These are phyloP conservation scores for Agrotis clavis DNA, from an alignment of 2,888 invertebrate species.

Conservation along the genomic window DNA sequence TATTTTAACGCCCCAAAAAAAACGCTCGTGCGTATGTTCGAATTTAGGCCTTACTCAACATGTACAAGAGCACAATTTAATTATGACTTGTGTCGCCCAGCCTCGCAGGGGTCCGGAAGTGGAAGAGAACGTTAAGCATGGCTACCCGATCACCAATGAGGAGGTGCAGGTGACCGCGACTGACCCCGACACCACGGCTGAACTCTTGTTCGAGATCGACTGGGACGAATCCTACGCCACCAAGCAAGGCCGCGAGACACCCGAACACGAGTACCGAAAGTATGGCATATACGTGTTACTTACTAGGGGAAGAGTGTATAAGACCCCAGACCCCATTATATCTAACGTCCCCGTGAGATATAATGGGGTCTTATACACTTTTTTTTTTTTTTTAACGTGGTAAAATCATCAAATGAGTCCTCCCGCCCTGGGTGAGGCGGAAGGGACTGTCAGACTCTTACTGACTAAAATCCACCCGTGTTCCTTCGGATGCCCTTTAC, in stretches of 20 bases:
- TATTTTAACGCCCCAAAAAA: too few relatives aligned
- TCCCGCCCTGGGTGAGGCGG: too few relatives aligned
- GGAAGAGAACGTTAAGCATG: constrained; percentile 89
- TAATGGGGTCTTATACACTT: too few relatives aligned
- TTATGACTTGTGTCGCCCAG: constrained; percentile 69
- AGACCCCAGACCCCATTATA: too few relatives aligned
- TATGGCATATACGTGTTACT: constrained; percentile 58
- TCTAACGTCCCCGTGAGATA: too few relatives aligned
- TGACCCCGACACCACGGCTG: constrained; percentile 92
- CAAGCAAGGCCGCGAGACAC: constrained; percentile 89
- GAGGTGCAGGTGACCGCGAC: constrained; percentile 83
- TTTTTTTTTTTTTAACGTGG: too few relatives aligned
- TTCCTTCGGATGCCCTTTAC: too few relatives aligned
- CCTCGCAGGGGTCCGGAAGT: constrained; percentile 87
- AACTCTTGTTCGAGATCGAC: constrained; percentile 90
- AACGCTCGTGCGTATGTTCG: too few relatives aligned
- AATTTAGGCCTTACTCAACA: too few relatives aligned
- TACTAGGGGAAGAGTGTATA: background rate
- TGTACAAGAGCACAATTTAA: background rate
- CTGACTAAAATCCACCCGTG: too few relatives aligned
- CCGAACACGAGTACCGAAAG: constrained; percentile 76
- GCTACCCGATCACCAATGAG: constrained; percentile 79
- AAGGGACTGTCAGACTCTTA: too few relatives aligned
- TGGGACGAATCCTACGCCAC: constrained; percentile 91
- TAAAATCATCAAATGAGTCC: too few relatives aligned